These are phyloP conservation scores for Merops nubicus DNA, from an alignment of 2,113 vertebrate genomes.

Conservation along the genomic window DNA sequence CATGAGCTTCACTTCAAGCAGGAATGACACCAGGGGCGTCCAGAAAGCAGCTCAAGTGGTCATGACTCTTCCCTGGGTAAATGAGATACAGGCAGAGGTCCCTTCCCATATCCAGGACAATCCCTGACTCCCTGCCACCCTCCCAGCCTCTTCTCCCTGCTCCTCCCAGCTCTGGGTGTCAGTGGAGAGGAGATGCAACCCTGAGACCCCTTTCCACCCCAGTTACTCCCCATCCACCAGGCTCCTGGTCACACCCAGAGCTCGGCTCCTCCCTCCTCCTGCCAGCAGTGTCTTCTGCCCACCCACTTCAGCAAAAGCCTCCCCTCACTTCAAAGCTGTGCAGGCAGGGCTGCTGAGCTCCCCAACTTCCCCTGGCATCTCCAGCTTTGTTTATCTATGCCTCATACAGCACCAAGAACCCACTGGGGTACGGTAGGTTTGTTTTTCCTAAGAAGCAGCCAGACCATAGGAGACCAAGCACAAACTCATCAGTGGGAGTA, in stretches of 20 bases:
- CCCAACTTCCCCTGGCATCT: not conserved
- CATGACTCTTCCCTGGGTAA: not conserved
- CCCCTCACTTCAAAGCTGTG: not conserved
- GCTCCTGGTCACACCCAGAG: accelerated
- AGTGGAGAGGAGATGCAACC: accelerated
- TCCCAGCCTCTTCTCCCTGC: not conserved
- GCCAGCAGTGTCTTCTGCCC: not conserved
- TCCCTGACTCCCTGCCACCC: not conserved
- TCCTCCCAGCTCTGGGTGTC: not conserved
- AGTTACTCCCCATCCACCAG: accelerated
- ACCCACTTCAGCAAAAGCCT: not conserved
- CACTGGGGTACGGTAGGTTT: not conserved
- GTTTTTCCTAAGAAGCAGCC: not conserved
- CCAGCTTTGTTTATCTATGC: not conserved
- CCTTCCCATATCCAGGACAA: not conserved
- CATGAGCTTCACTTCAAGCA: not conserved
- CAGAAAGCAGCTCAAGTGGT: not conserved
- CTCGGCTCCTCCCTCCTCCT: not conserved
- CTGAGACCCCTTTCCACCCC: not conserved
- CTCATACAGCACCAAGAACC: not conserved
- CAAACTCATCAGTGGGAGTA: not conserved
- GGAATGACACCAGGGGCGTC: not conserved
- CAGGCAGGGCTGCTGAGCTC: not conserved
- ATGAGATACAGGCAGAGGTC: not conserved
- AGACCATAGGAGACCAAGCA: not conserved